phyloP scores from a whole-genome alignment of 2,113 vertebrate species.

The human (Homo sapiens) region DNA sequence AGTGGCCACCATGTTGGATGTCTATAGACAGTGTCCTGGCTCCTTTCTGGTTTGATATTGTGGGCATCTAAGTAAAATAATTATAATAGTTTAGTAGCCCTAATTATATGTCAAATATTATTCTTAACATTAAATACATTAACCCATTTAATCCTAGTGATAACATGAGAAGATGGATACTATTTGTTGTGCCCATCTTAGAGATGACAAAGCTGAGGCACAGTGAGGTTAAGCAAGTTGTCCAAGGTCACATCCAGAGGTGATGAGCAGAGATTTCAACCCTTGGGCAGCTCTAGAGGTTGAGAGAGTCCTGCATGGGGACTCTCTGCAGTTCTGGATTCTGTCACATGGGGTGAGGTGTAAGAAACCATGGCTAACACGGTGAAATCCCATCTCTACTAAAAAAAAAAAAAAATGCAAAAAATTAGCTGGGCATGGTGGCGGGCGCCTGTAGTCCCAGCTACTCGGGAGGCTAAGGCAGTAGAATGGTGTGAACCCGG shows the following conservation, averaged over 20 bases:
- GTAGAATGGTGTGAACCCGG: too few relatives aligned
- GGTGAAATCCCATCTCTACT: too few relatives aligned
- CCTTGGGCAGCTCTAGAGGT: neutral
- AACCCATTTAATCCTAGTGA: neutral
- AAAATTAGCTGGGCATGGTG: too few relatives aligned
- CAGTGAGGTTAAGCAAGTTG: neutral
- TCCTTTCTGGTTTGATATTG: neutral
- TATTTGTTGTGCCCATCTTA: neutral
- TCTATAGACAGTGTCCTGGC: fast-evolving
- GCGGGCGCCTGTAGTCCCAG: too few relatives aligned
- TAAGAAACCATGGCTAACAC: too few relatives aligned
- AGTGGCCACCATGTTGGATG: neutral
- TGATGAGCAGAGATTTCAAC: neutral
- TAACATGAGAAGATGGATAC: neutral
- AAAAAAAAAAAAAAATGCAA: too few relatives aligned
- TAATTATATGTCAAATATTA: neutral
- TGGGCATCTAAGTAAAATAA: neutral
- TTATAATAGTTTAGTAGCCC: neutral
- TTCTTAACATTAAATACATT: neutral
- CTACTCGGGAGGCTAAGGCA: too few relatives aligned
- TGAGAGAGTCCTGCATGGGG: too few relatives aligned
- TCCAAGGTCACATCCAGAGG: neutral
- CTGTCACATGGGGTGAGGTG: too few relatives aligned
- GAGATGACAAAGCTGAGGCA: neutral
- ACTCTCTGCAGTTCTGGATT: neutral